Evolutionary conservation across 1,140 invertebrate genomes (phyloP).

Genomic region (Drosophila repleta): DNA sequence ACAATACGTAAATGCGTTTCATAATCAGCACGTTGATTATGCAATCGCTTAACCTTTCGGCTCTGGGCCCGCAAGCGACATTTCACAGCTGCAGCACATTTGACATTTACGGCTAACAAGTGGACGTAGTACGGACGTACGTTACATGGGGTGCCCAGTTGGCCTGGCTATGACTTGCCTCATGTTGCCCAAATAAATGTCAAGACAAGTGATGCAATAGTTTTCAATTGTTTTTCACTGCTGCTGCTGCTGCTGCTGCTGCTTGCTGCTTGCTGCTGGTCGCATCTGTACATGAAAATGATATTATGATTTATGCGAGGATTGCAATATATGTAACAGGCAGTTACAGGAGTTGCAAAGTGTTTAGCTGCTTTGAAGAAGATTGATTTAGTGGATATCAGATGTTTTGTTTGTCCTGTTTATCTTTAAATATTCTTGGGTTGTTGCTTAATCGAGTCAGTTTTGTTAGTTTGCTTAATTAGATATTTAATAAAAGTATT

Average conservation of each 20-base stretch:
- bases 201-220: background rate
- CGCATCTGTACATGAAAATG: background rate
- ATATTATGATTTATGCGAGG: background rate
- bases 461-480: no score
- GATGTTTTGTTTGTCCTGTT: no score
- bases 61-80: background rate
- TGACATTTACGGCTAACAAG: background rate
- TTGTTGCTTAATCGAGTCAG: no score
- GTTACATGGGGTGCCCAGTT: no score
- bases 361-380: no score
- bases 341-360: no score
- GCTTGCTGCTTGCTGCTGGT: background rate
- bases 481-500: no score
- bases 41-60: constrained; percentile 5
- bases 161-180: background rate
- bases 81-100: background rate
- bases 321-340: background rate
- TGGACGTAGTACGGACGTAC: background rate
- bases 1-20: constrained; percentile 7
- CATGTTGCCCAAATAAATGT: background rate
- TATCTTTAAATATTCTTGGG: no score
- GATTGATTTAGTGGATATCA: no score
- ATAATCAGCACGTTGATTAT: constrained; percentile 4
- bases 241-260: no score
- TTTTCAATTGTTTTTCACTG: constrained; percentile 2